Conservation (phyloP, 37 sponge, comb jelly and placozoan genomes). For the Mnemiopsis leidyi region DNA sequence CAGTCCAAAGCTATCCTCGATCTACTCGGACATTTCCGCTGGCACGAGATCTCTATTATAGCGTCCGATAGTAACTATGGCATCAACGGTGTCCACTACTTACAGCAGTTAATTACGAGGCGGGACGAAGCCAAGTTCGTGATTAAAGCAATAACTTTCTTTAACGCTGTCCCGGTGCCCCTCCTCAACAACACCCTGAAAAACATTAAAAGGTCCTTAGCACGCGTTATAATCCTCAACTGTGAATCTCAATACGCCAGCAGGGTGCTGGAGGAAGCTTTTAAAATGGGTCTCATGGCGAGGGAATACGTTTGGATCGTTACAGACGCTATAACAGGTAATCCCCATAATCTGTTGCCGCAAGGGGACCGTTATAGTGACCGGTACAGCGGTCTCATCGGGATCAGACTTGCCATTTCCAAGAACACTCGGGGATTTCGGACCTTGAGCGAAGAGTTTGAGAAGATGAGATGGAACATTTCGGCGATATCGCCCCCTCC, state of each 20-base stretch:
- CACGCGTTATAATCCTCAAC: neutral
- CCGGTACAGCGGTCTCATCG: neutral
- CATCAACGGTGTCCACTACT: neutral
- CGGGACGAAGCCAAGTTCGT: slow-evolving; percentile 14
- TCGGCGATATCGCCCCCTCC: neutral
- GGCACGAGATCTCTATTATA: slow-evolving; percentile 34
- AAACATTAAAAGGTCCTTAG: neutral
- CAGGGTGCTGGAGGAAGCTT: neutral
- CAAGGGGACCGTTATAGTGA: neutral
- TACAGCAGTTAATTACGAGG: neutral
- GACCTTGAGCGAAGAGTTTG: neutral
- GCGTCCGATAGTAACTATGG: slow-evolving; percentile 53
- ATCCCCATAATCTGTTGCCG: neutral
- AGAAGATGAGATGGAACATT: neutral
- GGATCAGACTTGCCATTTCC: neutral
- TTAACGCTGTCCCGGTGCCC: neutral
- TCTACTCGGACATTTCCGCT: neutral
- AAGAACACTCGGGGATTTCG: neutral
- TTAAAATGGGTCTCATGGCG: neutral
- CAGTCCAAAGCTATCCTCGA: slow-evolving; percentile 31
- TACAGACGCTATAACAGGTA: slow-evolving; percentile 36
- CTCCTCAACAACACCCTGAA: neutral
- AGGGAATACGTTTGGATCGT: slow-evolving; percentile 54
- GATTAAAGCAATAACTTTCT: slow-evolving; percentile 3
- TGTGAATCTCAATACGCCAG: neutral